Percentiles rank a stretch among this genome's conserved stretches.
phyloP scores from a whole-genome alignment of 2,113 vertebrate species.

The Myodes glareolus region DNA sequence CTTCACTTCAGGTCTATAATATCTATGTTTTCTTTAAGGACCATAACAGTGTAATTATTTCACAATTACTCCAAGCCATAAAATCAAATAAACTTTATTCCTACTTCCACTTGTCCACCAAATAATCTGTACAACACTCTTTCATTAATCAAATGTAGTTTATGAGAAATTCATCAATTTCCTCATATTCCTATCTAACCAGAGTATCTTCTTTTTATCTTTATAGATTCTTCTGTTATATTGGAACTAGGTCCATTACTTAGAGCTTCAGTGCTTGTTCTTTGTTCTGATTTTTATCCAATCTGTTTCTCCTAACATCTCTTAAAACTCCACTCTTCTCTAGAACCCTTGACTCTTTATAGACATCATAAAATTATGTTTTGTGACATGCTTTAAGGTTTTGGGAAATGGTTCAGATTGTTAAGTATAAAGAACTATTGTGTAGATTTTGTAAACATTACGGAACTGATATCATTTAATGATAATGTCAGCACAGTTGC shows the following conservation, averaged over 20 bases:
- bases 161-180: not conserved
- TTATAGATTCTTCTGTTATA: not conserved
- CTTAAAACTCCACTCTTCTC: not conserved
- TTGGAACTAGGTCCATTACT: not conserved
- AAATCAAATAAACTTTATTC: constrained; percentile 12
- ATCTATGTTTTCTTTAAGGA: not conserved
- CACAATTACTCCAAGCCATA: not conserved
- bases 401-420: not conserved
- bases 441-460: not conserved
- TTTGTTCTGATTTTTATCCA: not conserved
- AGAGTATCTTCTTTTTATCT: not conserved
- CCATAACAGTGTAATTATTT: not conserved
- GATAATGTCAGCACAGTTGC: not conserved
- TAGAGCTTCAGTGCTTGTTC: not conserved
- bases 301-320: not conserved
- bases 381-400: not conserved
- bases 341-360: not conserved
- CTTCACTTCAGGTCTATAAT: not conserved
- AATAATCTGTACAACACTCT: not conserved
- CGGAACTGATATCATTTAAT: not conserved
- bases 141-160: not conserved
- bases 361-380: not conserved
- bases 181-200: not conserved
- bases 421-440: not conserved
- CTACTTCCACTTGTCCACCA: not conserved